Percentiles rank a stretch among this genome's conserved stretches.
Evolutionary conservation across 2,888 invertebrate species (phyloP).

Genomic region (Papilio gigon): DNA sequence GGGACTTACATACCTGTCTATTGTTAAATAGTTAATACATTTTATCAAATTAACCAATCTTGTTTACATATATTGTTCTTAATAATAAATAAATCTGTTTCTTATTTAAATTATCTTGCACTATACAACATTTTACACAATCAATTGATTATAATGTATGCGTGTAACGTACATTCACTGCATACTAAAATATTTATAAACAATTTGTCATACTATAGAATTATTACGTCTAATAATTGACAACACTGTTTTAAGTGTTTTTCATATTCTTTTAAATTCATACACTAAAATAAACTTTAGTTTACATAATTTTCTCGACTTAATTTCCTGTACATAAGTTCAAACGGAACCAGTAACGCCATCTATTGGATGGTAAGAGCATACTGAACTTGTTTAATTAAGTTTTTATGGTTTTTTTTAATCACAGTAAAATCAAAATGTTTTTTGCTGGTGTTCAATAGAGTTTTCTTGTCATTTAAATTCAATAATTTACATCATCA

Average conservation of each 20-base stretch:
- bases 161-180: neutral
- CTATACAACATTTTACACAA: neutral
- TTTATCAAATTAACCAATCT: constrained; percentile 7
- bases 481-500: too few relatives aligned
- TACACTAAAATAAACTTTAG: too few relatives aligned
- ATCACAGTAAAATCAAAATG: neutral
- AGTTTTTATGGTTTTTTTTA: neutral
- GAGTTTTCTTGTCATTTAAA: too few relatives aligned
- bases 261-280: too few relatives aligned
- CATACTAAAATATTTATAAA: neutral
- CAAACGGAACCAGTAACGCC: constrained; percentile 7
- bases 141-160: neutral
- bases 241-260: neutral
- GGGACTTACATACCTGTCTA: constrained; percentile 33
- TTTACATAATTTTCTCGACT: neutral
- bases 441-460: too few relatives aligned
- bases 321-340: neutral
- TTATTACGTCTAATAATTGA: too few relatives aligned
- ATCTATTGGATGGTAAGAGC: constrained; percentile 13
- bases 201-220: neutral
- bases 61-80: neutral
- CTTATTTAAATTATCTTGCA: neutral
- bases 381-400: neutral
- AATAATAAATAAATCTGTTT: neutral
- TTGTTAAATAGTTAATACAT: constrained; percentile 32